A percentile compares a stretch with the other conserved stretches of the same genome.
phyloP scores from a whole-genome alignment of 2,888 invertebrate genomes.

The Megamerina dolium region DNA sequence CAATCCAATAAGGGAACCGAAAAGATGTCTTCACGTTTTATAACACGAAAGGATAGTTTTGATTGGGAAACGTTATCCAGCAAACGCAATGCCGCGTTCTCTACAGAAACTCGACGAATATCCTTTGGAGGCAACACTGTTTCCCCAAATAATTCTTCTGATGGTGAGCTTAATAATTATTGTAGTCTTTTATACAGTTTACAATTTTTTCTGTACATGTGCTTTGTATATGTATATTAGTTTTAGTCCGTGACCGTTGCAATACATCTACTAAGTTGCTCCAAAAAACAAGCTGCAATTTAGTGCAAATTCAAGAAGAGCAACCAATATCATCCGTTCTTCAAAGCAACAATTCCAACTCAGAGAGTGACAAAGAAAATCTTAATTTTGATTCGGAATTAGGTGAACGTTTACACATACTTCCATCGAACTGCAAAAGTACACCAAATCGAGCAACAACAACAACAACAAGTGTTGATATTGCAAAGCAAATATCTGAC shows the following conservation, averaged over 20 bases:
- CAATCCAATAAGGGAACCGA: constrained; percentile 32
- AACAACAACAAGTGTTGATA: constrained; percentile 9
- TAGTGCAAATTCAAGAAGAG: constrained; percentile 39
- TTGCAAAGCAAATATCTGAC: constrained; percentile 22
- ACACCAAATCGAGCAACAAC: constrained; percentile 32
- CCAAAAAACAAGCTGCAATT: too few relatives aligned
- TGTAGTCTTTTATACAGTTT: background rate
- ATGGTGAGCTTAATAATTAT: constrained; percentile 14
- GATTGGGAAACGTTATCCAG: constrained; percentile 40
- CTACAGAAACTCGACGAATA: constrained; percentile 12
- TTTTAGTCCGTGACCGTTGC: constrained; percentile 38
- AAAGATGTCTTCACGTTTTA: constrained; percentile 32
- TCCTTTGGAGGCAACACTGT: constrained; percentile 9
- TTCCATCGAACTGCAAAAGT: constrained; percentile 36
- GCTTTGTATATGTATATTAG: too few relatives aligned
- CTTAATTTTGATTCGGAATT: constrained; percentile 23
- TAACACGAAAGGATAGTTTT: constrained; percentile 37
- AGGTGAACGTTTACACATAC: constrained; percentile 26
- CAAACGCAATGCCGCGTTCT: too few relatives aligned
- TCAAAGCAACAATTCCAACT: constrained; percentile 16
- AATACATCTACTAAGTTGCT: constrained; percentile 22
- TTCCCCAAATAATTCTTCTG: constrained; percentile 23
- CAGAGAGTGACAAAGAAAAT: constrained; percentile 36
- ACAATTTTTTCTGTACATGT: background rate
- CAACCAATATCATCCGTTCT: constrained; percentile 20